Evolutionary conservation across 1,140 invertebrate species (phyloP).

Genomic region (Coenobita brevimanus): DNA sequence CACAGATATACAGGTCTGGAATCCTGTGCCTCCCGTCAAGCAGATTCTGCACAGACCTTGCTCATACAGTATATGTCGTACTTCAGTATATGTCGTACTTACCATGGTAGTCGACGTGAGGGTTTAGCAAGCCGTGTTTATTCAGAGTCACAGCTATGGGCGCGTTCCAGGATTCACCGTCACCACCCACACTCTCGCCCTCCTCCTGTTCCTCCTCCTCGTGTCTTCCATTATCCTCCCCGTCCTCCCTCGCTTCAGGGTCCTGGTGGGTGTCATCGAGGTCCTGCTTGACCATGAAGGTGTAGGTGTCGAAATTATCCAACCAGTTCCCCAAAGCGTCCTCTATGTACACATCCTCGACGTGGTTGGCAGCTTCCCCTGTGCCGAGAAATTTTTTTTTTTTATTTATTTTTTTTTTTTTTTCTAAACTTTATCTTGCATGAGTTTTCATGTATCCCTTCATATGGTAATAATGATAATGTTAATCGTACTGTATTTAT

Average conservation of each 20-base stretch:
- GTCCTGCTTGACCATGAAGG: constrained; percentile 31
- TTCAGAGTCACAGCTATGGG: not conserved
- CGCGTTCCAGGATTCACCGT: not conserved
- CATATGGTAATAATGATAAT: not conserved
- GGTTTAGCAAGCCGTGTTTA: not conserved
- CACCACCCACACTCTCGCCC: not conserved
- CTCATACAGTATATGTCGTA: too few species aligned
- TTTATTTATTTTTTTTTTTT: not conserved
- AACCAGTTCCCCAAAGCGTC: constrained; percentile 1
- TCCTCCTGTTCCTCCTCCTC: constrained; percentile 23
- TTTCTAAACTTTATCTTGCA: not conserved
- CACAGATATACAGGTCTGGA: too few species aligned
- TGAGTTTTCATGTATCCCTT: not conserved
- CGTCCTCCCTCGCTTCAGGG: not conserved
- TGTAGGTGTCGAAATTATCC: constrained; percentile 19
- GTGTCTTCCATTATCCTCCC: not conserved
- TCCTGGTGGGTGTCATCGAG: not conserved
- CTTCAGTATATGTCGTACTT: too few species aligned
- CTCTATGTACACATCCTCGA: constrained; percentile 3
- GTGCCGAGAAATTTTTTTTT: not conserved
- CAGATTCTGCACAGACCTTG: too few species aligned
- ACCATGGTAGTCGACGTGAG: constrained; percentile 11
- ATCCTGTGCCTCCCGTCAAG: too few species aligned
- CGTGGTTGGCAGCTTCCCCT: not conserved
- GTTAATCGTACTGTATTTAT: too few species aligned